phyloP scores from a whole-genome alignment of 2,113 vertebrate genomes.

The Stictonetta naevosa region DNA sequence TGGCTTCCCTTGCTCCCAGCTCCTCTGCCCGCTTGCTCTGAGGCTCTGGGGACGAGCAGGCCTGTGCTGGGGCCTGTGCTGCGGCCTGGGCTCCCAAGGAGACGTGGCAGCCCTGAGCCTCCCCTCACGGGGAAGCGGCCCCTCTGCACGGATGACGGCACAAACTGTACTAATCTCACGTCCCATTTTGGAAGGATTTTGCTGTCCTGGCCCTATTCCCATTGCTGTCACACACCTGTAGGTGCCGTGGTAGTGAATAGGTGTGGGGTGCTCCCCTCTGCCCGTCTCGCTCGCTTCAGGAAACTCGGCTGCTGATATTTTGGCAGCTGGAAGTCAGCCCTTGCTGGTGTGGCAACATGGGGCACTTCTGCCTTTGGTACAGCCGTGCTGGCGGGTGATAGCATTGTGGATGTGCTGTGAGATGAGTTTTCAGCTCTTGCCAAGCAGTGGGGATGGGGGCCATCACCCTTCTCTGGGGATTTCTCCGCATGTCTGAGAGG shows the following conservation, averaged over 20 bases:
- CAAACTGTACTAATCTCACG: not conserved
- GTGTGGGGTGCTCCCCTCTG: accelerated
- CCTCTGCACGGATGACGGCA: not conserved
- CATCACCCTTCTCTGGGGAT: accelerated
- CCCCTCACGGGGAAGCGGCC: not conserved
- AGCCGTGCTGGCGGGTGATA: too few species aligned
- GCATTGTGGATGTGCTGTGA: not conserved
- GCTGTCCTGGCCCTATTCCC: not conserved
- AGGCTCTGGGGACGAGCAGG: too few species aligned
- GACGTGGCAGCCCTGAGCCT: accelerated
- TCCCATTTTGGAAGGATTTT: not conserved
- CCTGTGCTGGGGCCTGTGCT: too few species aligned
- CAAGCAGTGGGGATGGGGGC: not conserved
- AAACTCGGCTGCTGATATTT: too few species aligned
- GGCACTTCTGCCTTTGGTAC: too few species aligned
- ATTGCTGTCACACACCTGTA: accelerated
- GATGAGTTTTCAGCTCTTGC: not conserved
- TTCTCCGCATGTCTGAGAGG: not conserved
- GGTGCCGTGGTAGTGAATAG: accelerated
- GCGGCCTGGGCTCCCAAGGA: not conserved
- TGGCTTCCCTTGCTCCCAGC: not conserved
- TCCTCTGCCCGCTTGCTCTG: not conserved
- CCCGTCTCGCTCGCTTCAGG: too few species aligned
- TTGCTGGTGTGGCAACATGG: too few species aligned
- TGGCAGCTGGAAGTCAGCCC: too few species aligned